Evolutionary conservation across 2,888 invertebrate genomes (phyloP), one percentile per base, ranked within the genome.

Genomic region (Meteorus cinctellus): DNA sequence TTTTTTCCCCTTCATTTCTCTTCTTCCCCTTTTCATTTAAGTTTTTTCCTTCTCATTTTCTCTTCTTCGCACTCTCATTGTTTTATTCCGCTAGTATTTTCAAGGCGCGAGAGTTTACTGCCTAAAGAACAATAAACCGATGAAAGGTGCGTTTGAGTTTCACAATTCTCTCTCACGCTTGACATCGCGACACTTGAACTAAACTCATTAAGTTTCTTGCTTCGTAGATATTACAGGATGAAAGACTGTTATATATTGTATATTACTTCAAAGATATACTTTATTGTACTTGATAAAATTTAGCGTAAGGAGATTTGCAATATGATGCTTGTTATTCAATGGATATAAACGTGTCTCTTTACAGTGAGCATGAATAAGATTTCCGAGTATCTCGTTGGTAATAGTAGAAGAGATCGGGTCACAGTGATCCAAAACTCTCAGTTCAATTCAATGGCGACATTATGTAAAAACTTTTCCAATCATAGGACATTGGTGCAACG

Each of bases 101-200:
- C 81, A 79, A 80, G 74, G 73, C 78, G 84, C 78, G 77, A 81
- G 81, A 81, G 79, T 78, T 78, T 78, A 82, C 82, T 84, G 82
- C 84, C 82, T 82, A 83, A 81, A 81, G 82, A 79, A 83, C 84
- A 83, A 85, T 85, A 82, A 84, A 80, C 82, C 82, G 82, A 84
- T 84, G 82, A 82, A 83, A 85, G 83, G 81, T 84, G 82, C 83
- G 84, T 84, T 85, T 81, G 81, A 81, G 80, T 72, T 63, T 72
- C 31, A 72, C 72, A 72, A 51, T 72, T 72, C 45, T 45, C 62
- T 34, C 55, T 48, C 60, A 59, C 36, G 19, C 59, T 71, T 69
- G 77, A 78, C 80, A 82, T 80, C 81, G 82, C 29, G 63, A 72
- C 72, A 72, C 63, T 72, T 62, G 72, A 72, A 72, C 72, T 72